These are phyloP conservation scores for Falco peregrinus DNA, from an alignment of 2,797 vertebrate species.

Conservation along the genomic window DNA sequence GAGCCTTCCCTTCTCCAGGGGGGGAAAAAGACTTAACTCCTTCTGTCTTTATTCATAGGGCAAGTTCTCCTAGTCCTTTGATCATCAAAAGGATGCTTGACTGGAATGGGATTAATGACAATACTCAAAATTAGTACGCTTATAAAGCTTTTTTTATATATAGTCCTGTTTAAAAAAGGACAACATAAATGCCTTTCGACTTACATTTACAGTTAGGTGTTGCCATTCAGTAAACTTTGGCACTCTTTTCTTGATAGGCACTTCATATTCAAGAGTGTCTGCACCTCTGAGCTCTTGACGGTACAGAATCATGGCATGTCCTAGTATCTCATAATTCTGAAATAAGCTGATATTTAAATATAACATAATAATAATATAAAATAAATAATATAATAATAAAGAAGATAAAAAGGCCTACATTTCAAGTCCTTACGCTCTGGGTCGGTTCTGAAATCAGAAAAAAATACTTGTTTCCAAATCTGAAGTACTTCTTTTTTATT, in stretches of 20 bases:
- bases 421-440: background rate
- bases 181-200: background rate
- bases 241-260: background rate
- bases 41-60: background rate
- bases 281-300: background rate
- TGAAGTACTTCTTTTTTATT: background rate
- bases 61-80: background rate
- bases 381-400: background rate
- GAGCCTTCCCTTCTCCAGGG: background rate
- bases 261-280: background rate
- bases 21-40: background rate
- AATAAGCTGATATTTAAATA: background rate
- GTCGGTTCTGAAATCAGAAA: background rate
- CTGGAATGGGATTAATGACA: background rate
- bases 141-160: background rate
- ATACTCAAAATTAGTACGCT: background rate
- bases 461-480: background rate
- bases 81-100: background rate
- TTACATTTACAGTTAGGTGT: background rate
- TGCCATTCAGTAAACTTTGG: background rate
- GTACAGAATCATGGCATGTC: background rate
- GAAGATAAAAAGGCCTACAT: background rate
- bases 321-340: background rate
- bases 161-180: background rate
- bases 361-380: too few species aligned